Base-by-base conservation (phyloP, 2,113 vertebrate genomes). In the Hirundichthys speculiger region DNA sequence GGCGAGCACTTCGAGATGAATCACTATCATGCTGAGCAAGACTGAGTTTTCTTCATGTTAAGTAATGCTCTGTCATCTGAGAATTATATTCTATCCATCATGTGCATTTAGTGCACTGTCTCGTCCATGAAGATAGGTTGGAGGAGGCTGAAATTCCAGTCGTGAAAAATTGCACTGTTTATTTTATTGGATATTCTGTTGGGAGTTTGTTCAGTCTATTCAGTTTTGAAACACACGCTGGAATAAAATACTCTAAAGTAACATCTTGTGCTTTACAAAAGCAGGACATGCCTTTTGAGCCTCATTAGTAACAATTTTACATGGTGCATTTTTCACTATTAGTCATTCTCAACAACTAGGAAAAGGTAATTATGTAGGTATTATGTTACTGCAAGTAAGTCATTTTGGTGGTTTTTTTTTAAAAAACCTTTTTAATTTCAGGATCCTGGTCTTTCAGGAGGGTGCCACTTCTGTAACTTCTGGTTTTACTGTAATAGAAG, bases 61-160 rank as follows among this genome's bases (percentile, higher is more conserved):
- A 84, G 50, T 75, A 78, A 80, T 71, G 57, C 66, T 72, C 65
- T 59, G 83, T 86, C 83, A 65, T 68, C 66, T 50, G 24, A 67
- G 67, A 54, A 41, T 62, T 56, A 58, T 58, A 56, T 55, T 68
- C 73, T 70, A 84, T 86, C 73, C 73, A 82, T 86, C 86, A 77
- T 30, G 13, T 34, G 43, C 60, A 45, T 61, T 79, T 64, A 79
- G 59, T 25, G 7, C 22, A 11, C 20, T 19, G 72, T 19, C 24
- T 40, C n/a, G 8, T 64, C 42, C 59, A 73, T 69, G 69, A 48
- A 73, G 67, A 85, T 41, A 49, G 11, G 39, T 58, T 73, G 70
- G 14, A 66, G 18, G 38, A 18, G 30, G 30, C 71, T 73, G 65
- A 43, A 66, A 76, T 70, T 72, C 64, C 25, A 22, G 55, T 69